Conservation (phyloP, 2,797 vertebrate species). For the Pelobates cultripes region DNA sequence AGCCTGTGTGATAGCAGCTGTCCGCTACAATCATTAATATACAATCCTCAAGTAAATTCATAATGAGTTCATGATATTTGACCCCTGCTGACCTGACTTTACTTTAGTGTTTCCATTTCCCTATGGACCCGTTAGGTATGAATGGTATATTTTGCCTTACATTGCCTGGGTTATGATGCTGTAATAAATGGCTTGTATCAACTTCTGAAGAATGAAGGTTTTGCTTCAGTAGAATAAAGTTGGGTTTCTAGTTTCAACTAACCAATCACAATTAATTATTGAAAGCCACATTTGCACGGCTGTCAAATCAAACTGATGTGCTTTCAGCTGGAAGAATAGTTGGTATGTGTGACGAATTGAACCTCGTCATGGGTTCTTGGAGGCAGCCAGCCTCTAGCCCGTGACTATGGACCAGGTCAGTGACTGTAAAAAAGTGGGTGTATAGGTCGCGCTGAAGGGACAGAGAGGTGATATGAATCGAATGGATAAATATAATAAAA, state of each 20-base stretch:
- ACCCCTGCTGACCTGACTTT: conserved; percentile 32
- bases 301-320: conserved; percentile 70
- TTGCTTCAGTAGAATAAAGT: background rate
- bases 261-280: conserved; percentile 61
- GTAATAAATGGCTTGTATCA: conserved; percentile 15
- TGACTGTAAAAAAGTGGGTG: no score
- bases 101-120: conserved; percentile 1
- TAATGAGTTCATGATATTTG: background rate
- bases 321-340: conserved; percentile 60
- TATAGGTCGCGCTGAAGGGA: no score
- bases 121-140: background rate
- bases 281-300: conserved; percentile 56
- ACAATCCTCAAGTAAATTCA: background rate
- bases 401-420: no score
- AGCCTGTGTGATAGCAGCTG: no score
- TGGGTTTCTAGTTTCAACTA: conserved; percentile 33
- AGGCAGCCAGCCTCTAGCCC: no score
- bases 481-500: no score
- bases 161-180: background rate
- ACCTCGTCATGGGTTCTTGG: no score
- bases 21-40: no score
- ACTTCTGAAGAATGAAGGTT: conserved; percentile 4
- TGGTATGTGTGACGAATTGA: conserved; percentile 5
- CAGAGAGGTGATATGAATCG: no score
- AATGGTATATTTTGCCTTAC: background rate